Percentiles rank a stretch among this genome's conserved stretches.
These are phyloP conservation scores for Caenorhabditis sp. DNA, from an alignment of 2,888 invertebrate genomes.

Conservation along the genomic window DNA sequence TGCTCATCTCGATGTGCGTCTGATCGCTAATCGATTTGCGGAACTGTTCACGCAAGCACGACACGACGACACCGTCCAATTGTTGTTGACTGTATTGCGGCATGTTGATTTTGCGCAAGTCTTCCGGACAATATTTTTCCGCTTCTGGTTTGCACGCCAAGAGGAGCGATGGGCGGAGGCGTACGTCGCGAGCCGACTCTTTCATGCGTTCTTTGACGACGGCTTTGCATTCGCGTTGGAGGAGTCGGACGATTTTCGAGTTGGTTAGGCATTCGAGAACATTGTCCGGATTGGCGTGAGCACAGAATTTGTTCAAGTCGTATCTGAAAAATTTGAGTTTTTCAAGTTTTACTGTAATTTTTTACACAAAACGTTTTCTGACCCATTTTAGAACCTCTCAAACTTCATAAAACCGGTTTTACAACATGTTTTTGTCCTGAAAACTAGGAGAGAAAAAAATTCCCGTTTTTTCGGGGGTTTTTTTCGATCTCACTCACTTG, in stretches of 20 bases:
- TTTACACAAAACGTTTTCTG: too few relatives aligned
- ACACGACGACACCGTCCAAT: conserved; percentile 61
- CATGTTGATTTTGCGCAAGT: conserved; percentile 60
- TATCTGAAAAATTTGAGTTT: conserved; percentile 14
- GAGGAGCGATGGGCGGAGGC: conserved; percentile 85
- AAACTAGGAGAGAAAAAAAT: too few relatives aligned
- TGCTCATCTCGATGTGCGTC: conserved; percentile 35
- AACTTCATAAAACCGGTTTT: background rate
- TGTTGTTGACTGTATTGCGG: conserved; percentile 56
- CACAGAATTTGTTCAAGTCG: conserved; percentile 72
- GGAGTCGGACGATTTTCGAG: conserved; percentile 63
- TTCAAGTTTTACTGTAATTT: too few relatives aligned
- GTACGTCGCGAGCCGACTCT: conserved; percentile 78
- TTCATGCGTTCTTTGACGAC: conserved; percentile 58
- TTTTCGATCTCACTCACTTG: conserved; percentile 70
- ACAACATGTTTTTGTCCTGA: background rate
- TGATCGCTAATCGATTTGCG: conserved; percentile 48
- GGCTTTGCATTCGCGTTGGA: conserved; percentile 60
- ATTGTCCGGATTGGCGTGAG: conserved; percentile 50
- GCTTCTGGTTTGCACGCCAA: conserved; percentile 79
- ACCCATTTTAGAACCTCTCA: too few relatives aligned
- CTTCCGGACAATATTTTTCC: conserved; percentile 59
- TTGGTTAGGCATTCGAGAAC: conserved; percentile 67
- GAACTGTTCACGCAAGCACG: conserved; percentile 64
- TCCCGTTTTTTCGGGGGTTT: too few relatives aligned